Evolutionary conservation across 1,140 invertebrate species (phyloP).

Genomic region (Himalopsyche phryganea): DNA sequence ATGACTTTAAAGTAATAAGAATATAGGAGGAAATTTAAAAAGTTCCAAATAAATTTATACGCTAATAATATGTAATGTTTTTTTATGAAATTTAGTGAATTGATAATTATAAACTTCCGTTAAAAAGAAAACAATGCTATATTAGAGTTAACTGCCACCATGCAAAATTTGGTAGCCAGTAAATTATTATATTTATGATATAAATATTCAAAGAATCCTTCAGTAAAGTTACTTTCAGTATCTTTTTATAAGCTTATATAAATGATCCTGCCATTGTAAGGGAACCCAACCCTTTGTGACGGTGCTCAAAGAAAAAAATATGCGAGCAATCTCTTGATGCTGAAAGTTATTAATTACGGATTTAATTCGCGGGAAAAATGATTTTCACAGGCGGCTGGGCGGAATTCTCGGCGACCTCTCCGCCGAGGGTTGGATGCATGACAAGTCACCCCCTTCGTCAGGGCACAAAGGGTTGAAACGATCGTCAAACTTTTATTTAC

Average conservation of each 20-base stretch:
- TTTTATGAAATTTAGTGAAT: no score
- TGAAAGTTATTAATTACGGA: slow-evolving; percentile 33
- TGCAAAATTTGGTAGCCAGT: no score
- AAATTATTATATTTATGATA: no score
- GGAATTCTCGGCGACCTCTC: not conserved
- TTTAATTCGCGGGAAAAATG: slow-evolving; percentile 32
- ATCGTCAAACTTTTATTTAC: no score
- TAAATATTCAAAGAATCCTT: no score
- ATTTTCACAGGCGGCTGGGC: slow-evolving; percentile 26
- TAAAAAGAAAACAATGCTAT: no score
- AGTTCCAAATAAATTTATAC: no score
- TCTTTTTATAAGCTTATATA: not conserved
- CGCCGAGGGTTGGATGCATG: not conserved
- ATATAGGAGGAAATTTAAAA: no score
- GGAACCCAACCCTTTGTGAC: slow-evolving; percentile 19
- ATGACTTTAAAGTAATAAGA: no score
- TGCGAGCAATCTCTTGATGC: slow-evolving; percentile 22
- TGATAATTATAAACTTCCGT: no score
- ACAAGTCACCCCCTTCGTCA: not conserved
- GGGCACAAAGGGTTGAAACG: not conserved
- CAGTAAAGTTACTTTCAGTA: not conserved
- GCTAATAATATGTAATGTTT: no score
- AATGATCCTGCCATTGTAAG: not conserved
- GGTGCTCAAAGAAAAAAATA: slow-evolving; percentile 26
- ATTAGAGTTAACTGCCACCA: no score